Evolutionary conservation across 2,113 vertebrate species (phyloP), one percentile per base, ranked within the genome.

Genomic region (Conger conger): DNA sequence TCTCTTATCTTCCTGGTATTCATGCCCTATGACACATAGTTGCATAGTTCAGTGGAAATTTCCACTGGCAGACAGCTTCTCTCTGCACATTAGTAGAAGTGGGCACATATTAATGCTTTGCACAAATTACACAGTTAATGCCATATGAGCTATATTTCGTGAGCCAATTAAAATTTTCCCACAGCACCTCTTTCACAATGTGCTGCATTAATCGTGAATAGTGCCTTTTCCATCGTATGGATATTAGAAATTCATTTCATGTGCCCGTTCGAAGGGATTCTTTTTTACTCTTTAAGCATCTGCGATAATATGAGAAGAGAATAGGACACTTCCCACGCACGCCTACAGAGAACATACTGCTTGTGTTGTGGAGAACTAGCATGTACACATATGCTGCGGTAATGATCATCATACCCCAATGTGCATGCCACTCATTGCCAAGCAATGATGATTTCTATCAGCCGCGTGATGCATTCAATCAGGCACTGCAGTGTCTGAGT

Each of bases 351-450:
- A 79, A 79, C 20, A 35, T 40, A 36, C 18, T 40, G 78, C 36
- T 40, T 79, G 78, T 73, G 68, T 73, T 73, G n/a, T 73, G 68
- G 33, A 73, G 68, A 33, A 33, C n/a, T 73, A 73, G 27, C n/a
- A 73, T 30, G 84, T 40, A n/a, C 82, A 79, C 79, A 88, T 86
- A 77, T 82, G 86, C 30, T 38, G 20, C 13, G 36, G 33, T 83
- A 60, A 87, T 89, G 73, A 38, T 36, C 81, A 76, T 30, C 68
- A 33, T 73, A 33, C 68, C 68, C 30, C 13, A 73, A 73, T 35
- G 54, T 60, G 81, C 20, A 35, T 60, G 45, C 35, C 13, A 50
- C 50, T 35, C 79, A 50, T 37, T 30, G 68, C 68, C 68, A 30
- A 42, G 45, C 18, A 80, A 45, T 42, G 23, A 79, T 42, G 40